These are phyloP conservation scores for Spodoptera littoralis DNA, from an alignment of 2,888 invertebrate species.

Conservation along the genomic window DNA sequence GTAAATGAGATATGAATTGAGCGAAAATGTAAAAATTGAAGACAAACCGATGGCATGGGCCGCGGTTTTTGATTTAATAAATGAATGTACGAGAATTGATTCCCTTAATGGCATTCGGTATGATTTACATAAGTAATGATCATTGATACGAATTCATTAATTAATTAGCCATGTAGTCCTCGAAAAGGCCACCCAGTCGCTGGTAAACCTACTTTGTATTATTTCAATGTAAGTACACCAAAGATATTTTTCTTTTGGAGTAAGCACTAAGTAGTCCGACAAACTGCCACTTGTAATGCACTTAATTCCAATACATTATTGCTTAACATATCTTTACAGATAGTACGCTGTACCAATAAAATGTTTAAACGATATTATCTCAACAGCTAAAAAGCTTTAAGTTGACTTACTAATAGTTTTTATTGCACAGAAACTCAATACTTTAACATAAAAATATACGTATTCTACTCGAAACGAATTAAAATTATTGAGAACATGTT, in stretches of 20 bases:
- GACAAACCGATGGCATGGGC: too few relatives aligned
- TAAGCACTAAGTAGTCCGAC: conserved; percentile 28
- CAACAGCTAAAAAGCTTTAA: conserved; percentile 30
- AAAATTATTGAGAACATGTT: conserved; percentile 47
- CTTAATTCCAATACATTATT: conserved; percentile 44
- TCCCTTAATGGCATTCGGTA: too few relatives aligned
- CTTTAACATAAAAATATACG: conserved; percentile 18
- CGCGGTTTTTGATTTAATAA: too few relatives aligned
- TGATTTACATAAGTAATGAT: background rate
- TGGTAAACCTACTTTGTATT: conserved; percentile 9
- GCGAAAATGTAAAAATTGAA: too few relatives aligned
- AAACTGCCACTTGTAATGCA: conserved; percentile 35
- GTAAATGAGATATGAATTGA: too few relatives aligned
- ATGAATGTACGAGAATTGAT: too few relatives aligned
- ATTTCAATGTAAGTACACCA: conserved; percentile 19
- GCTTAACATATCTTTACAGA: conserved; percentile 38
- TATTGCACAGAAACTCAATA: conserved; percentile 43
- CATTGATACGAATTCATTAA: conserved; percentile 19
- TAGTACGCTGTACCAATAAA: conserved; percentile 33
- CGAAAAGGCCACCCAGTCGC: conserved; percentile 34
- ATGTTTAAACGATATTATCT: conserved; percentile 35
- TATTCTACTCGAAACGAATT: conserved; percentile 32
- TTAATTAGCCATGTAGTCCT: conserved; percentile 23
- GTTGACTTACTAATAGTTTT: conserved; percentile 41
- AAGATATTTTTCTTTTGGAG: conserved; percentile 23